Evolutionary conservation across 2,113 vertebrate species (phyloP).

Genomic region (Takifugu flavidus): DNA sequence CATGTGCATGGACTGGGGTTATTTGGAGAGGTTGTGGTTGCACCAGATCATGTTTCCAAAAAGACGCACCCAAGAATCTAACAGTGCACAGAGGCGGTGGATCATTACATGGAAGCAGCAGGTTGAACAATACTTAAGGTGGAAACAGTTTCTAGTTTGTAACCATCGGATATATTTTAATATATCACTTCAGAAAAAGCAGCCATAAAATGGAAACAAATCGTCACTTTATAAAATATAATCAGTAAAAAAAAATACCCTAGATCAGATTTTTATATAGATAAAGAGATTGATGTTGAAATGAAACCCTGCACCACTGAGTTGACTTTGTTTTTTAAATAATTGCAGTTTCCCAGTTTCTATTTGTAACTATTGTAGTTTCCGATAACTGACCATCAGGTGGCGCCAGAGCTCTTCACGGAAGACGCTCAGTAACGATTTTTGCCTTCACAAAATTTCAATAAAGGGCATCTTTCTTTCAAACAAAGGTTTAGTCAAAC

Average conservation of each 20-base stretch:
- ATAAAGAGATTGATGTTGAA: neutral
- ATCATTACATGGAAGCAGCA: neutral
- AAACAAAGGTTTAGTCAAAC: no score
- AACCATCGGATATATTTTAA: no score
- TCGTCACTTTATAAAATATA: no score
- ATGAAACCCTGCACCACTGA: neutral
- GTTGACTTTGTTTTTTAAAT: neutral
- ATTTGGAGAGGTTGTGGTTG: conserved; percentile 33
- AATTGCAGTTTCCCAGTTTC: neutral
- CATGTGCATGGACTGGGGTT: conserved; percentile 9
- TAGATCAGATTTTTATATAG: neutral
- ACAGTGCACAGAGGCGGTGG: neutral
- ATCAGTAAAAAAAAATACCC: no score
- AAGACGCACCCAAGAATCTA: conserved; percentile 40
- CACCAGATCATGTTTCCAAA: conserved; percentile 43
- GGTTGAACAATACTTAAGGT: neutral
- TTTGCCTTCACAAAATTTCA: no score
- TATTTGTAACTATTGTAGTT: neutral
- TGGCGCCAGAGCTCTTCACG: conserved; percentile 20
- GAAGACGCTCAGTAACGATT: neutral
- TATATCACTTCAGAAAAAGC: no score
- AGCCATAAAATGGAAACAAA: no score
- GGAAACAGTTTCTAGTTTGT: no score
- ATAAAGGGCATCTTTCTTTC: no score
- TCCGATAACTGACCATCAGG: conserved; percentile 27